Percentiles rank a stretch among this genome's conserved stretches.
Conservation (phyloP, 2,888 invertebrate genomes). For the Strigamia transsilvanica region DNA sequence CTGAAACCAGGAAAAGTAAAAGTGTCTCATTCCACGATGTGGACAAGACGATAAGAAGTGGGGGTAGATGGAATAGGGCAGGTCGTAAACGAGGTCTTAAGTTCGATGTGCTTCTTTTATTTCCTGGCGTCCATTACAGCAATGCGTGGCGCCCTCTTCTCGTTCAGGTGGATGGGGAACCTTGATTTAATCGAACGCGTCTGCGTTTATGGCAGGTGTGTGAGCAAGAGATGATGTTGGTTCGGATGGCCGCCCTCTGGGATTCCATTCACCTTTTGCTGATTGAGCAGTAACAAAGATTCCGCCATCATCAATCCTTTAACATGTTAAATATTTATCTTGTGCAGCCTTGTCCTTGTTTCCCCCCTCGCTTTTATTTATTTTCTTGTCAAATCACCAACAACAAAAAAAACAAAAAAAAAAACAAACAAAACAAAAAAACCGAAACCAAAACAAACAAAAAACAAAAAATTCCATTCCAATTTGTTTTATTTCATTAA, state of each 20-base stretch:
- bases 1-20: neutral
- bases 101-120: slow-evolving; percentile 32
- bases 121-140: slow-evolving; percentile 35
- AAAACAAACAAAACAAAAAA: no score
- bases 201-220: slow-evolving; percentile 35
- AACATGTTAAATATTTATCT: neutral
- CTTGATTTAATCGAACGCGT: slow-evolving; percentile 38
- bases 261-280: slow-evolving; percentile 38
- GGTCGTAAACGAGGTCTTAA: slow-evolving; percentile 35
- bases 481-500: no score
- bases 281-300: slow-evolving; percentile 8
- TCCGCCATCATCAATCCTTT: slow-evolving; percentile 19
- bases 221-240: slow-evolving; percentile 12
- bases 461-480: no score
- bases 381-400: neutral
- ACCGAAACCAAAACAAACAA: no score
- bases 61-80: neutral
- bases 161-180: slow-evolving; percentile 25
- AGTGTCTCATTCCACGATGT: neutral
- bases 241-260: slow-evolving; percentile 38
- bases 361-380: neutral
- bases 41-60: neutral
- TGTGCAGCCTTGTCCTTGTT: no score
- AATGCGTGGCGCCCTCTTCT: slow-evolving; percentile 18
- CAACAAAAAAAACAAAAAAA: no score